Conservation (phyloP, 2,888 invertebrate species). For the Norana najaformis region DNA sequence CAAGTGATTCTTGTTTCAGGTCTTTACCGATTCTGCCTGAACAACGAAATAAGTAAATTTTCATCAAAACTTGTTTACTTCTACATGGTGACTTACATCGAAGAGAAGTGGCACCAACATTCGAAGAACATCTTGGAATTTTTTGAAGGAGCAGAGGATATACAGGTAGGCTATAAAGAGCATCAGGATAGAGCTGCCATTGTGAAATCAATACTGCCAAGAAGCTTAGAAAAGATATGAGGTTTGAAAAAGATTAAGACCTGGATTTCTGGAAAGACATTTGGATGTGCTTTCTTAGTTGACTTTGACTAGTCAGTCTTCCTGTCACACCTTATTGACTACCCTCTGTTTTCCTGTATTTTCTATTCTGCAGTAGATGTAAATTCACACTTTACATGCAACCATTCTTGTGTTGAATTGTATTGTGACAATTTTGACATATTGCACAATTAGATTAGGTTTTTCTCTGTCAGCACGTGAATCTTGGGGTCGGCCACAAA, state of each 20-base stretch:
- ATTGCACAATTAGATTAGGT: not conserved
- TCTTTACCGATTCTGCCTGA: slow-evolving; percentile 6
- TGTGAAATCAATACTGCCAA: not conserved
- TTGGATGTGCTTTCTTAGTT: not conserved
- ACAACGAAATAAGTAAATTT: not conserved
- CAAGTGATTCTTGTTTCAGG: not conserved
- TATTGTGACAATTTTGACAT: not conserved
- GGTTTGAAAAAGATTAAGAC: not conserved
- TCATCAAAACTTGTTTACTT: slow-evolving; percentile 10
- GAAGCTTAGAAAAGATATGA: not conserved
- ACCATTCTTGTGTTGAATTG: not conserved
- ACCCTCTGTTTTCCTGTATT: not conserved
- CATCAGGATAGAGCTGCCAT: not conserved
- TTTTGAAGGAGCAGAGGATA: not conserved
- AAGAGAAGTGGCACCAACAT: not conserved
- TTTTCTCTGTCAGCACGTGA: not conserved
- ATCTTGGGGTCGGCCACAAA: too few relatives aligned
- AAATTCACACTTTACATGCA: not conserved
- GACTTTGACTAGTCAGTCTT: not conserved
- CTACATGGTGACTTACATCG: not conserved
- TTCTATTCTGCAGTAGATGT: not conserved
- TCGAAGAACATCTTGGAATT: slow-evolving; percentile 1
- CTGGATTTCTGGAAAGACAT: not conserved
- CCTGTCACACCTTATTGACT: not conserved
- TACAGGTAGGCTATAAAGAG: not conserved